phyloP scores from a whole-genome alignment of 2,797 vertebrate species.

The Crax fasciolata region DNA sequence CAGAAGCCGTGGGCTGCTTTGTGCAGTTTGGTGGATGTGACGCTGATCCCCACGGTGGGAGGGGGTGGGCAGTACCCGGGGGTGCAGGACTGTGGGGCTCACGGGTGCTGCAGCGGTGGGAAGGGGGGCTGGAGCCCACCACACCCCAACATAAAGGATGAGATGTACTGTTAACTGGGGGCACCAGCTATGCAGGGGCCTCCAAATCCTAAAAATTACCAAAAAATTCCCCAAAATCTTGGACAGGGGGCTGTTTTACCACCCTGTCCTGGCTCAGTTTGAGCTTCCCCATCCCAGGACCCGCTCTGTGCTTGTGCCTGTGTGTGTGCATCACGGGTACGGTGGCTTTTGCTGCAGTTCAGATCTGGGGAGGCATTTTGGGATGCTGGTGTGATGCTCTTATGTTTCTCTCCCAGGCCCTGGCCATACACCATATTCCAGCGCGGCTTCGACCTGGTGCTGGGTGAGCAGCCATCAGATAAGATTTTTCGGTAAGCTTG shows the following conservation, averaged over 20 bases:
- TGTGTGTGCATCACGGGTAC: not conserved
- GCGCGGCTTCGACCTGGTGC: constrained; percentile 97
- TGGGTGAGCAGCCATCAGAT: constrained; percentile 98
- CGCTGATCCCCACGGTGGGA: not conserved
- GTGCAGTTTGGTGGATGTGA: not conserved
- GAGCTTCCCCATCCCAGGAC: not conserved
- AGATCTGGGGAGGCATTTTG: not conserved
- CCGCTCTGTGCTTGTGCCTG: not conserved
- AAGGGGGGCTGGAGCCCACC: rapidly evolving
- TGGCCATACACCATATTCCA: constrained; percentile 99
- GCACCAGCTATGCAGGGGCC: not conserved
- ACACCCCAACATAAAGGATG: not conserved
- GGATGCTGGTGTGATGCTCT: not conserved
- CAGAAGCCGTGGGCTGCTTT: not conserved
- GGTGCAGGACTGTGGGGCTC: not conserved
- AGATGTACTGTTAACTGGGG: not conserved
- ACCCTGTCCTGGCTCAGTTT: not conserved
- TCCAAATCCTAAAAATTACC: not conserved
- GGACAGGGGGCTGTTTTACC: not conserved
- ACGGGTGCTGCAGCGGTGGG: rapidly evolving
- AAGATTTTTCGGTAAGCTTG: constrained; percentile 96
- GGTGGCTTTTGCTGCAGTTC: not conserved
- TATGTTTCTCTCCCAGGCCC: constrained; percentile 84
- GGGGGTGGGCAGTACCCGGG: rapidly evolving
- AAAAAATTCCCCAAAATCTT: not conserved